A percentile compares a stretch with the other conserved stretches of the same genome.
Evolutionary conservation across 2,797 vertebrate genomes (phyloP).

Genomic region (Choloepus didactylus): DNA sequence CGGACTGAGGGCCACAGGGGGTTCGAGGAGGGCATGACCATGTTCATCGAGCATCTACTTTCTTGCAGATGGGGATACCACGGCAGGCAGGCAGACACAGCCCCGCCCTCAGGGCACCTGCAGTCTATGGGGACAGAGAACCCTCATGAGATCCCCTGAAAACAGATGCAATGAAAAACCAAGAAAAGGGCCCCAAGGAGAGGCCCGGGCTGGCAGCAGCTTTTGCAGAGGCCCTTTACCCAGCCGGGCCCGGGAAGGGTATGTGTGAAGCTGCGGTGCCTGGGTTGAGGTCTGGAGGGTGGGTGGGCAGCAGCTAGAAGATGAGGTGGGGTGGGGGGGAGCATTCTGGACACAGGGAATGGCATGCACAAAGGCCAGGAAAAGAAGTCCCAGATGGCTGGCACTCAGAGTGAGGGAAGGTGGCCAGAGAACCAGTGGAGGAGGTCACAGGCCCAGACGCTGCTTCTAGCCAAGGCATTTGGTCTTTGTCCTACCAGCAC

Average conservation of each 20-base stretch:
- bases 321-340: background rate
- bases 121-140: background rate
- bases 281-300: background rate
- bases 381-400: background rate
- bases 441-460: background rate
- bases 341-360: background rate
- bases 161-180: background rate
- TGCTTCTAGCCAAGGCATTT: too few relatives aligned
- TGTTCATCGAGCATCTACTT: background rate
- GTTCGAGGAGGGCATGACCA: rapidly evolving
- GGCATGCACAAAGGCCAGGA: background rate
- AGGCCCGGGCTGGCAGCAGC: background rate
- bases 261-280: background rate
- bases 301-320: background rate
- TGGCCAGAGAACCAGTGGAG: background rate
- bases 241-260: background rate
- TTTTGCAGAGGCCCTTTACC: background rate
- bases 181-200: background rate
- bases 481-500: background rate
- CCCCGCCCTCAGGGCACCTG: background rate
- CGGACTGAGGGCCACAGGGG: background rate
- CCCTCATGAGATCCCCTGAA: background rate
- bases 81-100: rapidly evolving
- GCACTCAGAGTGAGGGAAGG: background rate
- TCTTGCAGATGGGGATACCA: background rate